A percentile compares a stretch with the other conserved stretches of the same genome.
phyloP scores from a whole-genome alignment of 2,888 invertebrate species.

The Miltochrista miniata region DNA sequence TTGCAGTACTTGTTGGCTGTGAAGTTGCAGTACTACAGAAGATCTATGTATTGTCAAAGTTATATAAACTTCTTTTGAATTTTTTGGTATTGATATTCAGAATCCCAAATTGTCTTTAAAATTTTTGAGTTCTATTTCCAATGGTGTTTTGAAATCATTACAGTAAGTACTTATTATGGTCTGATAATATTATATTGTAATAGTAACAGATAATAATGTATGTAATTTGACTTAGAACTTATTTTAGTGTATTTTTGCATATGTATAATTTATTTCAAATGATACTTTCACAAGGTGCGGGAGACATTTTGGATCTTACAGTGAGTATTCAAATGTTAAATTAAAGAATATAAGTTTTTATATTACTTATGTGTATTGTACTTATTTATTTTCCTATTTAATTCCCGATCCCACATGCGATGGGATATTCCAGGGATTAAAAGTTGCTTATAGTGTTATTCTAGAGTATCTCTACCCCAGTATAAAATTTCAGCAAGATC shows the following conservation, averaged over 20 bases:
- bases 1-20: background rate
- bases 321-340: slow-evolving; percentile 64
- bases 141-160: background rate
- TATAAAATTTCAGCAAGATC: no score
- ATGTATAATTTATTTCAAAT: slow-evolving; percentile 64
- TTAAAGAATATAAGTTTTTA: slow-evolving; percentile 51
- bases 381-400: slow-evolving; percentile 11
- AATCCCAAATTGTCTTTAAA: no score
- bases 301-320: slow-evolving; percentile 52
- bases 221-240: background rate
- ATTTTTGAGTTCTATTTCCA: background rate
- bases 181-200: background rate
- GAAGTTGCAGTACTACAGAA: no score
- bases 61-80: no score
- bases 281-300: slow-evolving; percentile 47
- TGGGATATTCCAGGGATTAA: no score
- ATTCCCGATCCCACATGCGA: background rate
- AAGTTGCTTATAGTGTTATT: no score
- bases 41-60: no score
- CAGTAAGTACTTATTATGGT: background rate
- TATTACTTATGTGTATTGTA: slow-evolving; percentile 38
- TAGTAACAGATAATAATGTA: background rate
- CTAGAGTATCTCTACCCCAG: no score
- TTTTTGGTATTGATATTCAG: no score
- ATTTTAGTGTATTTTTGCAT: background rate